Evolutionary conservation across 2,888 invertebrate species (phyloP).

Genomic region (Selenia dentaria): DNA sequence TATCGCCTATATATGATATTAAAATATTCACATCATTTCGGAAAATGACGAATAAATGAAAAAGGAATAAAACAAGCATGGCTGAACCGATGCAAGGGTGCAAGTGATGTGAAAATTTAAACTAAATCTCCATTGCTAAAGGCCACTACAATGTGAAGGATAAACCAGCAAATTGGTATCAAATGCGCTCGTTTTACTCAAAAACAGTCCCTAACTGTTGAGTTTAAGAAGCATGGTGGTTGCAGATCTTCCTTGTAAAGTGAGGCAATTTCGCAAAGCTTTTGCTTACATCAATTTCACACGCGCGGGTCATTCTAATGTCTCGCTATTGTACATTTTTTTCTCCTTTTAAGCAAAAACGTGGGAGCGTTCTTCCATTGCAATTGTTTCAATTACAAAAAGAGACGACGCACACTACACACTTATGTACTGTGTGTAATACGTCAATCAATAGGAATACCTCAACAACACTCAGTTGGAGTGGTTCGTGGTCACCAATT

Average conservation of each 20-base stretch:
- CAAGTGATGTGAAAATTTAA: conserved; percentile 68
- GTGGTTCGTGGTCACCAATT: too few species aligned
- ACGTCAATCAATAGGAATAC: not conserved
- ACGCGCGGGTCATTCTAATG: conserved; percentile 59
- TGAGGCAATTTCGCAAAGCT: conserved; percentile 42
- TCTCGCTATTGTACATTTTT: conserved; percentile 55
- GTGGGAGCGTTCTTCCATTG: conserved; percentile 39
- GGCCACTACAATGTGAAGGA: conserved; percentile 48
- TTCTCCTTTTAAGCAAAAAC: conserved; percentile 35
- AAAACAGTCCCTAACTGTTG: conserved; percentile 36
- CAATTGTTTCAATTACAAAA: too few species aligned
- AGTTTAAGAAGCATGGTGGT: not conserved
- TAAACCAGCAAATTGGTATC: conserved; percentile 43
- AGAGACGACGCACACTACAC: too few species aligned
- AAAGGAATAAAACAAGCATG: too few species aligned
- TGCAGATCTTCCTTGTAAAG: conserved; percentile 4
- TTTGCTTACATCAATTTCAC: conserved; percentile 52
- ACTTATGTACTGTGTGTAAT: too few species aligned
- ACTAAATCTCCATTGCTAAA: conserved; percentile 62
- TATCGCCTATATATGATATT: too few species aligned
- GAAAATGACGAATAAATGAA: too few species aligned
- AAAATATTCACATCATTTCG: too few species aligned
- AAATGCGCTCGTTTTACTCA: conserved; percentile 10
- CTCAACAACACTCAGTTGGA: not conserved
- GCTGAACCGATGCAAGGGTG: conserved; percentile 43